Percentiles rank a stretch among this genome's conserved stretches.
These are phyloP conservation scores for Acrocephalus arundinaceus DNA, from an alignment of 2,113 vertebrate species.

Conservation along the genomic window DNA sequence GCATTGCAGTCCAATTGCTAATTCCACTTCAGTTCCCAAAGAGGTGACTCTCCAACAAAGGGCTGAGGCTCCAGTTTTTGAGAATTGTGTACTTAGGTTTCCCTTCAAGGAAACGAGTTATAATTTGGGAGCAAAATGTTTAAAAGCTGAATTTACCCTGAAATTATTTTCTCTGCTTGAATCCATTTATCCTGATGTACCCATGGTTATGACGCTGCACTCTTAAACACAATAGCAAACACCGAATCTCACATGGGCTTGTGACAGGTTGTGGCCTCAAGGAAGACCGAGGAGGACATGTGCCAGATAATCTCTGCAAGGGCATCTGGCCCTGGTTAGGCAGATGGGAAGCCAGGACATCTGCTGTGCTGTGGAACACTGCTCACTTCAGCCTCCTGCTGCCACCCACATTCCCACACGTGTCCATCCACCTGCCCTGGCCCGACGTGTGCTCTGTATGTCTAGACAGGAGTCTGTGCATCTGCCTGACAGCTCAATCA, in stretches of 20 bases:
- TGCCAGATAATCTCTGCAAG: neutral
- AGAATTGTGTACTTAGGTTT: neutral
- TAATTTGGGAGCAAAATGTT: neutral
- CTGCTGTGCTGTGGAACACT: neutral
- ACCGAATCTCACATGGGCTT: neutral
- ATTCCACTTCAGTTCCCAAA: neutral
- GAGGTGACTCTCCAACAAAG: neutral
- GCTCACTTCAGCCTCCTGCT: neutral
- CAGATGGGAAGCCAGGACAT: neutral
- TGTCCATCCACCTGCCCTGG: neutral
- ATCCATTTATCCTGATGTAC: neutral
- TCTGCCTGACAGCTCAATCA: neutral
- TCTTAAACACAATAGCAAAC: neutral
- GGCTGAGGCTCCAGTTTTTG: neutral
- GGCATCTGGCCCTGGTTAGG: neutral
- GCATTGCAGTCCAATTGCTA: neutral
- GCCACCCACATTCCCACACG: neutral
- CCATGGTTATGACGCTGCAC: neutral
- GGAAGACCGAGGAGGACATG: neutral
- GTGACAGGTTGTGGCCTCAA: neutral
- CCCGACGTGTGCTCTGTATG: neutral
- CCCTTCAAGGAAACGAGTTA: neutral
- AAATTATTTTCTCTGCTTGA: neutral
- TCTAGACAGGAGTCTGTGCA: neutral
- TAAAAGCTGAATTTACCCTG: neutral